phyloP scores from a whole-genome alignment of 2,113 vertebrate species.

The Stegostoma tigrinum region DNA sequence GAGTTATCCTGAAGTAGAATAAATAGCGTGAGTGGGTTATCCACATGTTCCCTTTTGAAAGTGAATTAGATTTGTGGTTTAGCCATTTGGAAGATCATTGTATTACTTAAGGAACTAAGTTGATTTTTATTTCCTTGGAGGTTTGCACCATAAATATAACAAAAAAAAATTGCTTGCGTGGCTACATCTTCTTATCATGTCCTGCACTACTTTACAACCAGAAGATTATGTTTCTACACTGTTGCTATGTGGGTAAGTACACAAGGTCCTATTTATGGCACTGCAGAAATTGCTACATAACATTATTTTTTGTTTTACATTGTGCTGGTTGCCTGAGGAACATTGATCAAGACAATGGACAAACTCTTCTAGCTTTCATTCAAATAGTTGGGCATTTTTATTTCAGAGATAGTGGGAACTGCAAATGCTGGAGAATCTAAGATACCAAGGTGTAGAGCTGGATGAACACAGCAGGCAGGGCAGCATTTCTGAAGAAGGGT shows the following conservation, averaged over 20 bases:
- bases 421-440: too few species aligned
- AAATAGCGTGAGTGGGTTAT: background rate
- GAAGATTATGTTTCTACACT: background rate
- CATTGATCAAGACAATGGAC: background rate
- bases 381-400: background rate
- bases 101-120: background rate
- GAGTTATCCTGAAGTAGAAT: background rate
- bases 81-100: background rate
- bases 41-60: background rate
- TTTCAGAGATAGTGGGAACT: background rate
- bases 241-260: background rate
- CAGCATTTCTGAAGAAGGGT: too few species aligned
- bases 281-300: background rate
- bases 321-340: background rate
- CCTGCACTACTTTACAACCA: background rate
- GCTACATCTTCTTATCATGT: background rate
- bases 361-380: background rate
- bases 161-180: background rate
- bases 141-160: background rate
- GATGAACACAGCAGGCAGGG: too few species aligned
- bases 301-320: background rate
- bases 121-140: background rate
- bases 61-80: background rate
- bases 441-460: too few species aligned
- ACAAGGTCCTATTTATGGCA: background rate